phyloP scores from a whole-genome alignment of 64 coral and sea anemone species.

The Montipora efflorescens region DNA sequence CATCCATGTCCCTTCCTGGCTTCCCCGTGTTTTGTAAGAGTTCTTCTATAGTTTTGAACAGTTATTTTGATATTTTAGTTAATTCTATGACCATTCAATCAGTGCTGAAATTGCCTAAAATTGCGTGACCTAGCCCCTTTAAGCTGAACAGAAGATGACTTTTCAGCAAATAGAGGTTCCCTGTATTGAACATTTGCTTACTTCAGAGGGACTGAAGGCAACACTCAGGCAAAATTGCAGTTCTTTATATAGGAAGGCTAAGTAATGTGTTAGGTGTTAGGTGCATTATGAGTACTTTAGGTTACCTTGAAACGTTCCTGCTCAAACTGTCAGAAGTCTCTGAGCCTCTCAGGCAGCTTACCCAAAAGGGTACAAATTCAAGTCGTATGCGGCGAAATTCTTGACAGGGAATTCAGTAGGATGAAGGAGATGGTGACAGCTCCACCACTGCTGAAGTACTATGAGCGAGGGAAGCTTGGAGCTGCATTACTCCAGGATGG shows the following conservation, averaged over 20 bases:
- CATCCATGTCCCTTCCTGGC: no score
- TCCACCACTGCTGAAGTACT: constrained; percentile 39
- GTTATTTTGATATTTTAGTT: no score
- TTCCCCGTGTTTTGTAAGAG: no score
- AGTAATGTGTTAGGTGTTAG: not conserved
- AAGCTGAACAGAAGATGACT: no score
- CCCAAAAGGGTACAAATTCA: not conserved
- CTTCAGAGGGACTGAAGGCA: not conserved
- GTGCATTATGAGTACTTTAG: not conserved
- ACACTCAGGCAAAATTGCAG: not conserved
- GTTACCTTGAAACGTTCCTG: not conserved
- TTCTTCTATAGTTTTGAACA: no score
- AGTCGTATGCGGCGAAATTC: not conserved
- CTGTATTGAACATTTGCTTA: not conserved
- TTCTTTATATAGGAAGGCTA: not conserved
- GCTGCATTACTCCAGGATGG: constrained; percentile 35
- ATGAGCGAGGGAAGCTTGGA: not conserved
- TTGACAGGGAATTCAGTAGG: not conserved
- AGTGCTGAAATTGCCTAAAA: no score
- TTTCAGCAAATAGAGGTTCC: no score
- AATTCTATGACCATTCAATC: no score
- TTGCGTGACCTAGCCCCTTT: no score
- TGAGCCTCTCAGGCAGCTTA: not conserved
- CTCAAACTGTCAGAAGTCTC: not conserved
- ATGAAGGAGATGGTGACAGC: constrained; percentile 22